These are phyloP conservation scores for Acrossocheilus wenchowensis DNA, from an alignment of 2,797 vertebrate species.

Conservation along the genomic window DNA sequence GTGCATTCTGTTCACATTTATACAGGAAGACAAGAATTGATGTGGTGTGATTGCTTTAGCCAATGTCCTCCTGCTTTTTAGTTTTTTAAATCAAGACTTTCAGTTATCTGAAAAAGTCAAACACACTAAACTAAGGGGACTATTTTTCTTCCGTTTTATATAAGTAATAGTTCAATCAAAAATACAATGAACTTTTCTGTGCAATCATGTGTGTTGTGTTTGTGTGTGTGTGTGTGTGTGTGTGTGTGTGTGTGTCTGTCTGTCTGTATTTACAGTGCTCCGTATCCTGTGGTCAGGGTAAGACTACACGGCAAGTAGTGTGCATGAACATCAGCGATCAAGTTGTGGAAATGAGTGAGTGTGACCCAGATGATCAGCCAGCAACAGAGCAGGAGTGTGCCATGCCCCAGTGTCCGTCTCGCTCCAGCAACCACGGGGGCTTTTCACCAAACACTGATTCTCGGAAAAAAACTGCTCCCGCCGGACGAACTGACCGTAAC, in stretches of 20 bases:
- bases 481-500: conserved; percentile 66
- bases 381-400: conserved; percentile 91
- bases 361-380: conserved; percentile 89
- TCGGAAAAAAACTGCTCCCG: conserved; percentile 75
- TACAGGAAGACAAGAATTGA: conserved; percentile 66
- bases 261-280: conserved; percentile 84
- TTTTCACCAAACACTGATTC: conserved; percentile 71
- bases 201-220: too few relatives aligned
- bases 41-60: conserved; percentile 50
- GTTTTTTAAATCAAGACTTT: conserved; percentile 10
- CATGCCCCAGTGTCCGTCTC: conserved; percentile 89
- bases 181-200: too few relatives aligned
- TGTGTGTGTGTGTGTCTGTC: conserved; percentile 7
- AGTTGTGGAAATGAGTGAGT: conserved; percentile 86
- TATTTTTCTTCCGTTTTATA: neutral
- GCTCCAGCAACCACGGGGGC: conserved; percentile 77
- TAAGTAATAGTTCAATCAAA: neutral
- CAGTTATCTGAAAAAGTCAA: neutral
- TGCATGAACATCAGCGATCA: conserved; percentile 94
- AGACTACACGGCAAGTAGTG: conserved; percentile 88
- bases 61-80: conserved; percentile 1
- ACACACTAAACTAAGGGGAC: neutral
- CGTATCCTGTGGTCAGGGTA: conserved; percentile 94
- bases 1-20: conserved; percentile 63
- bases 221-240: too few relatives aligned